phyloP scores from a whole-genome alignment of 2,888 invertebrate species.

The Agrotis exclamationis region DNA sequence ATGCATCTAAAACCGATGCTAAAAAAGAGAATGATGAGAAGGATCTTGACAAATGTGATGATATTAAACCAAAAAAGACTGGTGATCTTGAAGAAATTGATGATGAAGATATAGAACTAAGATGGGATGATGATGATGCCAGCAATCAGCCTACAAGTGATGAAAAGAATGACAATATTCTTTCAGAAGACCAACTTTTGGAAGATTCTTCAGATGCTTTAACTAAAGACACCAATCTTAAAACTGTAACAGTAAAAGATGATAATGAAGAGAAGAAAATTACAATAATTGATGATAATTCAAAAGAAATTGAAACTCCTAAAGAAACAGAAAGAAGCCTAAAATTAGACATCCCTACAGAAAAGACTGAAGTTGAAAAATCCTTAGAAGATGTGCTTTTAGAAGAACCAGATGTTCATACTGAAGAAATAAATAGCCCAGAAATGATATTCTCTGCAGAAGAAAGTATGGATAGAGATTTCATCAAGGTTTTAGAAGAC shows the following conservation, averaged over 20 bases:
- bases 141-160: constrained; percentile 61
- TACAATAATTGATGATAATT: not conserved
- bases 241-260: not conserved
- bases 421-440: constrained; percentile 8
- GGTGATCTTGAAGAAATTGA: constrained; percentile 28
- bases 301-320: not conserved
- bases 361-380: constrained; percentile 6
- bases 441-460: constrained; percentile 13
- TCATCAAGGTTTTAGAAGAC: not conserved
- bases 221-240: not conserved
- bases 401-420: not conserved
- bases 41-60: not conserved
- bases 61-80: not conserved
- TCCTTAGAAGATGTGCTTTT: not conserved
- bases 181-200: constrained; percentile 36
- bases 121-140: constrained; percentile 79
- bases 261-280: not conserved
- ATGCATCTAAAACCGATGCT: not conserved
- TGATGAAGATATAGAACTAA: constrained; percentile 75
- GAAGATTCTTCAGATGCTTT: constrained; percentile 15
- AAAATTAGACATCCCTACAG: not conserved
- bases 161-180: constrained; percentile 38
- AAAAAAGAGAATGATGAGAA: not conserved
- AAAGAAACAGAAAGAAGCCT: not conserved
- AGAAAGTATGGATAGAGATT: not conserved